phyloP scores from a whole-genome alignment of 2,888 invertebrate genomes.

The Tipula vernalis region DNA sequence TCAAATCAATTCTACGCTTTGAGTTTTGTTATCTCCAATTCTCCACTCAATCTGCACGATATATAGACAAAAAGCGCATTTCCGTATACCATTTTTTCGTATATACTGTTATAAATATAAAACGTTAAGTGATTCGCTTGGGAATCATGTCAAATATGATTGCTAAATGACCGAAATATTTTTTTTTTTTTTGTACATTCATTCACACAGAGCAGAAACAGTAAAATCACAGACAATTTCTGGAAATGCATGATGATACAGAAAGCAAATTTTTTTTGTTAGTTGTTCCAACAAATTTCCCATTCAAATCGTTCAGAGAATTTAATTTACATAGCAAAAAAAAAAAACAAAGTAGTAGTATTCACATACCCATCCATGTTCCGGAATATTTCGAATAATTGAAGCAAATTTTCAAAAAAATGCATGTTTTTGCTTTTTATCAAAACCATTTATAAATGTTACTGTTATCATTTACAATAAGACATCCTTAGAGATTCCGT shows the following conservation, averaged over 20 bases:
- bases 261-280: neutral
- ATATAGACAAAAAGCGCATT: neutral
- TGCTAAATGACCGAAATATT: neutral
- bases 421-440: neutral
- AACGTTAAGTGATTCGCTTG: neutral
- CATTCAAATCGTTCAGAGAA: neutral
- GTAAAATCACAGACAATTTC: neutral
- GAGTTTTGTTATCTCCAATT: no score
- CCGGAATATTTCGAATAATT: neutral
- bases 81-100: neutral
- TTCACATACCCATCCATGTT: neutral
- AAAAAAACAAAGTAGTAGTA: neutral
- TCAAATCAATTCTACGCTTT: neutral
- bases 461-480: neutral
- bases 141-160: neutral
- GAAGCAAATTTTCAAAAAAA: neutral
- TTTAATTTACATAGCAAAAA: neutral
- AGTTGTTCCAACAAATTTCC: neutral
- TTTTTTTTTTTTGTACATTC: neutral
- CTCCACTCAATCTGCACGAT: no score
- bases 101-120: neutral
- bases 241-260: neutral
- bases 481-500: neutral
- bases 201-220: neutral
- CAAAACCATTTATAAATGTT: neutral